Percentiles rank a stretch among this genome's conserved stretches.
Conservation (phyloP, 2,888 invertebrate genomes). For the Cheilosia vernalis region DNA sequence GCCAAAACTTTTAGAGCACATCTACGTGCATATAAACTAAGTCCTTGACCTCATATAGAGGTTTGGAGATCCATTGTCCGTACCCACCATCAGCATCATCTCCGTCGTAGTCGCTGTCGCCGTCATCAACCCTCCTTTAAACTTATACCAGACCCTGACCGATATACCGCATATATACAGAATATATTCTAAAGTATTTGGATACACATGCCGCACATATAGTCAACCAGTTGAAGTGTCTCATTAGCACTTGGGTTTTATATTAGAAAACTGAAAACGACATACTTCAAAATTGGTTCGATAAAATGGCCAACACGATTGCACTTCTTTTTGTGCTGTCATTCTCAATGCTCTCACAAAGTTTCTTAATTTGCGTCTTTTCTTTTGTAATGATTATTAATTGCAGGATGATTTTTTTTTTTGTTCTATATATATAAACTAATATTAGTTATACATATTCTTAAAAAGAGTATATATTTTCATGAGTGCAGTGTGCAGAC, state of each 20-base stretch:
- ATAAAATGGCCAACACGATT: constrained; percentile 16
- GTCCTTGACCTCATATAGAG: constrained; percentile 44
- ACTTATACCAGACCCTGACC: constrained; percentile 57
- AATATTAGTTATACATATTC: too few species aligned
- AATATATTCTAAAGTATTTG: constrained; percentile 46
- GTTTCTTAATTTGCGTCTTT: too few species aligned
- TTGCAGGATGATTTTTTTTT: too few species aligned
- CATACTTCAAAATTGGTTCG: constrained; percentile 46
- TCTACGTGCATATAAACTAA: too few species aligned
- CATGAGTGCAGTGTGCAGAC: too few species aligned
- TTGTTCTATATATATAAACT: too few species aligned
- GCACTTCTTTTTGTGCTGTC: too few species aligned
- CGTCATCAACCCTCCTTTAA: constrained; percentile 23
- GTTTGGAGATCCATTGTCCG: background rate
- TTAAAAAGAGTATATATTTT: too few species aligned
- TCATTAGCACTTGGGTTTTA: constrained; percentile 55
- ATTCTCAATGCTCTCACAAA: too few species aligned
- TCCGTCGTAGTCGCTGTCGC: constrained; percentile 12
- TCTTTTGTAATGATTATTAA: too few species aligned
- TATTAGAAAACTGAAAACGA: constrained; percentile 31
- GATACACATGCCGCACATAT: constrained; percentile 6
- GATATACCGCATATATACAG: constrained; percentile 45
- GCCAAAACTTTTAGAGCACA: too few species aligned
- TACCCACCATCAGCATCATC: background rate
- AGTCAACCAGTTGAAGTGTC: constrained; percentile 36